Percentiles rank a stretch among this genome's conserved stretches.
Evolutionary conservation across 1,140 invertebrate genomes (phyloP).

Genomic region (Drosophila punjabiensis): DNA sequence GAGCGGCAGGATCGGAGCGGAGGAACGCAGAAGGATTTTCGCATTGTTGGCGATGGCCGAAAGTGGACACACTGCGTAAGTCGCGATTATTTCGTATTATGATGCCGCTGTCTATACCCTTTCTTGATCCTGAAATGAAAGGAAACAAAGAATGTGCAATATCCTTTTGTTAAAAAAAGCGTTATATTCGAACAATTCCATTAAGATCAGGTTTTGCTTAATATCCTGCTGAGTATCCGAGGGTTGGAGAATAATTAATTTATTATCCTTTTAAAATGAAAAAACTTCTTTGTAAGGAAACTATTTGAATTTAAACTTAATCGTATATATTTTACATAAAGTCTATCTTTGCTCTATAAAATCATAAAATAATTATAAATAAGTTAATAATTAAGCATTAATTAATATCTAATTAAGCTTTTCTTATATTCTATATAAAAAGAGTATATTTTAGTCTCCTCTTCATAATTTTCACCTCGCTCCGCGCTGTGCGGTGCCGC

Average conservation of each 20-base stretch:
- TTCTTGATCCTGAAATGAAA: neutral
- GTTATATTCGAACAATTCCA: neutral
- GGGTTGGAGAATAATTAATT: neutral
- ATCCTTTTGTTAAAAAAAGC: neutral
- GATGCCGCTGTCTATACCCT: constrained; percentile 15
- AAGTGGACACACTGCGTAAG: constrained; percentile 70
- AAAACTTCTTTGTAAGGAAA: neutral
- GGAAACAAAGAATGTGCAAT: neutral
- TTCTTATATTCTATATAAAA: neutral
- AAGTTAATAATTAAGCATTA: neutral
- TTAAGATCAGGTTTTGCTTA: neutral
- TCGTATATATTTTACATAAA: neutral
- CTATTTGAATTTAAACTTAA: neutral
- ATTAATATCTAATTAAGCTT: neutral
- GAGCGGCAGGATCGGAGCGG: constrained; percentile 13
- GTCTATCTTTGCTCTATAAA: neutral
- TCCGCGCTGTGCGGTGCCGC: neutral
- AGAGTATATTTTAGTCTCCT: neutral
- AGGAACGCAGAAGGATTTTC: constrained; percentile 59
- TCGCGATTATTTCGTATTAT: constrained; percentile 28
- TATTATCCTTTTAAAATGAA: neutral
- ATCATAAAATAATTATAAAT: neutral
- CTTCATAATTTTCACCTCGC: neutral
- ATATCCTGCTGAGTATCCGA: neutral
- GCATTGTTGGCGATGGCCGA: constrained; percentile 77